These are phyloP conservation scores for Microvelia longipes DNA, from an alignment of 1,140 invertebrate genomes.

Conservation along the genomic window DNA sequence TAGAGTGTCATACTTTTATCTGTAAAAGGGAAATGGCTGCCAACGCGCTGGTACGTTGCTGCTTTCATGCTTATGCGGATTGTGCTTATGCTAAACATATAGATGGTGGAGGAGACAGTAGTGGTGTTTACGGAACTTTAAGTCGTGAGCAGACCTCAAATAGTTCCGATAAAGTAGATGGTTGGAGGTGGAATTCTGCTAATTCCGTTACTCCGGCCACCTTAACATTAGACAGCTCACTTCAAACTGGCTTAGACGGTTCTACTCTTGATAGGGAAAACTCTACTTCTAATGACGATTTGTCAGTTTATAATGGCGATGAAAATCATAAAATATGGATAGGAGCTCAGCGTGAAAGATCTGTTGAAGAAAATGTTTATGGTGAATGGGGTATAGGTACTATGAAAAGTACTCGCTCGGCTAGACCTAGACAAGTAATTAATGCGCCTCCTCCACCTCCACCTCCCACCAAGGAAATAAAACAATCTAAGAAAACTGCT, in stretches of 20 bases:
- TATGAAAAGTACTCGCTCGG: slow-evolving; percentile 46
- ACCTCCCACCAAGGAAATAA: slow-evolving; percentile 44
- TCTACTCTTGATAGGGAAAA: slow-evolving; percentile 37
- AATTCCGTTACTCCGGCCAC: slow-evolving; percentile 30
- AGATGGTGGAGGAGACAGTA: slow-evolving; percentile 36
- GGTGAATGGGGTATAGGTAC: slow-evolving; percentile 56
- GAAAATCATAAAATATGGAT: slow-evolving; percentile 90
- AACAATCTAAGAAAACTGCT: slow-evolving; percentile 32
- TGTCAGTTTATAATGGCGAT: slow-evolving; percentile 70
- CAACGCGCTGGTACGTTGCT: slow-evolving; percentile 82
- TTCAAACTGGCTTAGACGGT: slow-evolving; percentile 26
- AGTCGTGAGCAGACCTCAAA: slow-evolving; percentile 27
- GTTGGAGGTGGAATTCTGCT: slow-evolving; percentile 32
- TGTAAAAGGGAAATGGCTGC: slow-evolving; percentile 89
- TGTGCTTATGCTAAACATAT: slow-evolving; percentile 77
- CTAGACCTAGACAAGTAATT: slow-evolving; percentile 60
- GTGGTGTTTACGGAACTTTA: slow-evolving; percentile 34
- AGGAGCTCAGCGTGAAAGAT: slow-evolving; percentile 49
- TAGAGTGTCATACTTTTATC: slow-evolving; percentile 98
- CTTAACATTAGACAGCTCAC: slow-evolving; percentile 31
- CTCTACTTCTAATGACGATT: slow-evolving; percentile 41
- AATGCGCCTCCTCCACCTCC: slow-evolving; percentile 62
- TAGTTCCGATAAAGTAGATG: slow-evolving; percentile 31
- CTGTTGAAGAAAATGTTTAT: slow-evolving; percentile 44
- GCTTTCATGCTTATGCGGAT: slow-evolving; percentile 89